Conservation (phyloP, 2,888 invertebrate genomes). For the Agrochola macilenta region DNA sequence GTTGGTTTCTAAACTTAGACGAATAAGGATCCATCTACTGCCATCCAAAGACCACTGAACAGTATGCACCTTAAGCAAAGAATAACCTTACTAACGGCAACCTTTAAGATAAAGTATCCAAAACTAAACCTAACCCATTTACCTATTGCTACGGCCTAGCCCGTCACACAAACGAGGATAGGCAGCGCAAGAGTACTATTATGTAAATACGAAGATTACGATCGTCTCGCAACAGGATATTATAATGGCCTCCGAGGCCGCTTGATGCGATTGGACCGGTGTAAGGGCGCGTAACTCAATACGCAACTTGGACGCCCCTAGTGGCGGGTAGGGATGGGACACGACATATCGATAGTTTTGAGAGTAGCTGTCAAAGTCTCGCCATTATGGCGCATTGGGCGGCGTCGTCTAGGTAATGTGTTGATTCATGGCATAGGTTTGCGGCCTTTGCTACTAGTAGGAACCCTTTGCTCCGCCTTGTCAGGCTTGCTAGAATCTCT, state of each 20-base stretch:
- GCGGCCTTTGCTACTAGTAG: background rate
- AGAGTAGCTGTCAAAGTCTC: background rate
- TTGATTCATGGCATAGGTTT: background rate
- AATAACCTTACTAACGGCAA: no score
- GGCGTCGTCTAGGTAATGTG: background rate
- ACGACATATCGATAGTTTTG: conserved; percentile 6
- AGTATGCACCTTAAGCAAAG: no score
- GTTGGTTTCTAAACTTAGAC: no score
- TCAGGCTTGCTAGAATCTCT: background rate
- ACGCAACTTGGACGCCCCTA: conserved; percentile 86
- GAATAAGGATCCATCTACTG: background rate
- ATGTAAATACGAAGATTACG: conserved; percentile 86
- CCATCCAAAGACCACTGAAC: background rate
- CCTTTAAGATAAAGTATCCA: background rate
- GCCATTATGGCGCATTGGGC: background rate
- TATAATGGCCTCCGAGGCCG: conserved; percentile 78
- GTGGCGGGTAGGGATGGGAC: conserved; percentile 70
- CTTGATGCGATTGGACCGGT: conserved; percentile 84
- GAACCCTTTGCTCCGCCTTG: background rate
- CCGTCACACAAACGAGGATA: conserved; percentile 64
- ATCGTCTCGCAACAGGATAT: conserved; percentile 80
- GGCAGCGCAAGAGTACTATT: conserved; percentile 77
- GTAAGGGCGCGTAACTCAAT: conserved; percentile 86
- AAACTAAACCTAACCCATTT: conserved; percentile 35
- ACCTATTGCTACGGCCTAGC: conserved; percentile 35